A percentile compares a stretch with the other conserved stretches of the same genome.
Evolutionary conservation across 92 coral and sea anemone genomes (phyloP).

Genomic region (Pocillopora grandis): DNA sequence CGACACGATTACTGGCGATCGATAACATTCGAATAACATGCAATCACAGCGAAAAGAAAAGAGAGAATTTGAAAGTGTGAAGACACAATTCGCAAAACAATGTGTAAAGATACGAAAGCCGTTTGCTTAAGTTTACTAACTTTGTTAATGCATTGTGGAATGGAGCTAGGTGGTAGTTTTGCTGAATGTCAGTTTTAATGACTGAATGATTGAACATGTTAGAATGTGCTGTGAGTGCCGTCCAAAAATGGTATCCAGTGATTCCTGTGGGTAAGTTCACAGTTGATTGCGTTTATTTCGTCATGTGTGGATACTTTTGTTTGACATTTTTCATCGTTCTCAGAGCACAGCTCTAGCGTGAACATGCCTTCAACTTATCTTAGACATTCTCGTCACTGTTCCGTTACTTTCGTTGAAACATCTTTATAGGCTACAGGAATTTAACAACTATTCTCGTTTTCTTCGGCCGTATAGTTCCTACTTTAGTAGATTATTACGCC

Average conservation of each 20-base stretch:
- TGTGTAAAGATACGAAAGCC: neutral
- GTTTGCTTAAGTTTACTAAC: neutral
- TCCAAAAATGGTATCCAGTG: slow-evolving; percentile 25
- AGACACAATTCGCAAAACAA: neutral
- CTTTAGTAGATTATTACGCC: too few species aligned
- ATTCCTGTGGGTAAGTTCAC: slow-evolving; percentile 15
- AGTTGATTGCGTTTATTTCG: neutral
- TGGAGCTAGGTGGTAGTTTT: too few species aligned
- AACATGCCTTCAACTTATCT: too few species aligned
- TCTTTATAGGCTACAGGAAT: too few species aligned
- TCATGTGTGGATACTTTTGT: too few species aligned
- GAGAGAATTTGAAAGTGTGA: neutral
- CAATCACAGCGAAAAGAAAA: neutral
- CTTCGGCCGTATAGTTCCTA: too few species aligned
- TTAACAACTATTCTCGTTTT: too few species aligned
- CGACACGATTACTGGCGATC: neutral
- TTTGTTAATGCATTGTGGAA: neutral
- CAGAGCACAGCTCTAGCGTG: too few species aligned
- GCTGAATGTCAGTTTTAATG: too few species aligned
- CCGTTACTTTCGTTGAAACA: too few species aligned
- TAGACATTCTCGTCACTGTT: too few species aligned
- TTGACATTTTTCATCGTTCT: too few species aligned
- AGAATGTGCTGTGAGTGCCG: neutral
- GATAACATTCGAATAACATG: slow-evolving; percentile 13
- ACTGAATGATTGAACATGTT: neutral